phyloP scores from a whole-genome alignment of 2,113 vertebrate species.

The Acanthochromis polyacanthus region DNA sequence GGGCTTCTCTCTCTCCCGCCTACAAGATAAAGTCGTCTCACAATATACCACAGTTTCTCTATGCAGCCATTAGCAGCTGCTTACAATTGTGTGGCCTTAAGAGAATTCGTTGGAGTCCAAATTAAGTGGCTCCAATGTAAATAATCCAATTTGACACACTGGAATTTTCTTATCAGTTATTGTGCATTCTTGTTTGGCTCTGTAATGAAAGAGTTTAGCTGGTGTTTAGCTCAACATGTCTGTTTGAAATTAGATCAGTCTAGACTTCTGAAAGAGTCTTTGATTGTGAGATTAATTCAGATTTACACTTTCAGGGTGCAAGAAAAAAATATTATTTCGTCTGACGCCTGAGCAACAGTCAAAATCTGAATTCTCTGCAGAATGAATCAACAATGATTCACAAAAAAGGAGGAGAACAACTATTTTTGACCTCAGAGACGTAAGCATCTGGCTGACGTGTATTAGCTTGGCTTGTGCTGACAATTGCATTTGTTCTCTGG shows the following conservation, averaged over 20 bases:
- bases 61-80: neutral
- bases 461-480: slow-evolving; percentile 32
- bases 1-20: neutral
- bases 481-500: slow-evolving; percentile 59
- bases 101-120: neutral
- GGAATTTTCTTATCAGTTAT: slow-evolving; percentile 39
- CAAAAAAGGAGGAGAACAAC: slow-evolving; percentile 20
- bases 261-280: neutral
- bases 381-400: slow-evolving; percentile 42
- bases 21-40: neutral
- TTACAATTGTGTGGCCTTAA: neutral
- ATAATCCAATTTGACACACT: slow-evolving; percentile 2
- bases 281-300: neutral
- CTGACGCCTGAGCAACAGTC: neutral
- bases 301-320: neutral
- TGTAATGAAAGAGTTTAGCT: slow-evolving; percentile 22
- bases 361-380: slow-evolving; percentile 8
- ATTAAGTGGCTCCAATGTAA: slow-evolving; percentile 23
- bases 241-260: slow-evolving; percentile 9
- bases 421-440: slow-evolving; percentile 30
- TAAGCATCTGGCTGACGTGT: slow-evolving; percentile 29
- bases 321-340: slow-evolving; percentile 12
- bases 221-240: slow-evolving; percentile 7
- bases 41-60: slow-evolving; percentile 13
- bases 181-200: slow-evolving; percentile 23